Conservation (phyloP, 2,797 vertebrate genomes). For the Melanogrammus aeglefinus region DNA sequence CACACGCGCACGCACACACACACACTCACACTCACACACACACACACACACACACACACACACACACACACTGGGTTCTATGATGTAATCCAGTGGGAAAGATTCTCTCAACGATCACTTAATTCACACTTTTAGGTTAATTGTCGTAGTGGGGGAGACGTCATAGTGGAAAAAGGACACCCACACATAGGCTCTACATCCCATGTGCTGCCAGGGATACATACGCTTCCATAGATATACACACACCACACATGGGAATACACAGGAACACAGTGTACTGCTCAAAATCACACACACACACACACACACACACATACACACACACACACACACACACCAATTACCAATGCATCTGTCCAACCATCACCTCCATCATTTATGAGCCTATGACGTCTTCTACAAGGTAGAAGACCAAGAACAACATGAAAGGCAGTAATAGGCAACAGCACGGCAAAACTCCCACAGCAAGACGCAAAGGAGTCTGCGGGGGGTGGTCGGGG, state of each 20-base stretch:
- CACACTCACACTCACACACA: conserved; percentile 13
- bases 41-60: neutral
- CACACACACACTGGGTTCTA: conserved; percentile 11
- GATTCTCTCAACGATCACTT: conserved; percentile 62
- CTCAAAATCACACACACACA: neutral
- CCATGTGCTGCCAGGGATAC: neutral
- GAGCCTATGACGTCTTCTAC: too few relatives aligned
- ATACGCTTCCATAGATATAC: conserved; percentile 12
- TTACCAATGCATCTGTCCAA: too few relatives aligned
- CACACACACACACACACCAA: neutral
- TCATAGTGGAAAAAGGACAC: conserved; percentile 42
- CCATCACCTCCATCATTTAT: too few relatives aligned
- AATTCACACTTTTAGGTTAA: conserved; percentile 64
- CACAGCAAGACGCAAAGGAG: neutral
- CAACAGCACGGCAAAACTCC: neutral
- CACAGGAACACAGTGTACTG: neutral
- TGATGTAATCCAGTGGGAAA: conserved; percentile 27
- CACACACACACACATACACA: neutral
- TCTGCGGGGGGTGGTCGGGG: neutral
- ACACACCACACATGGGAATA: neutral
- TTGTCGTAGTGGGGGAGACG: conserved; percentile 59
- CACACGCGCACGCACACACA: conserved; percentile 14
- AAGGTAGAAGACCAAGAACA: neutral
- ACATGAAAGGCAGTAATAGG: neutral
- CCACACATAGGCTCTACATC: conserved; percentile 3